Percentiles rank a stretch among this genome's conserved stretches.
These are phyloP conservation scores for Probaryconus sp. DNA, from an alignment of 1,140 invertebrate species.

Conservation along the genomic window DNA sequence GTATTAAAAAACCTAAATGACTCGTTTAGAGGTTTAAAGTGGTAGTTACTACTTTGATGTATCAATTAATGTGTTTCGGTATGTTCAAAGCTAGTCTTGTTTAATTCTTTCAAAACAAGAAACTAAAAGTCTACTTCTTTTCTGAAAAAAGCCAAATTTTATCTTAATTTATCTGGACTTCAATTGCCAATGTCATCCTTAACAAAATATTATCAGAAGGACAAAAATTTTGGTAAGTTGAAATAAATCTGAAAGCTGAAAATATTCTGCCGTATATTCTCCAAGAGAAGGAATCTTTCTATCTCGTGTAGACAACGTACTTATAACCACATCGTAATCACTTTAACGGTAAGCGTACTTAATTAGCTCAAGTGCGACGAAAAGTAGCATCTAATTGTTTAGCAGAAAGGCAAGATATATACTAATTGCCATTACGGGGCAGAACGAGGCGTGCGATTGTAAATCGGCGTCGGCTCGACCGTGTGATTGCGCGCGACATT, in stretches of 20 bases:
- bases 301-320: too few relatives aligned
- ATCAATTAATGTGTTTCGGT: background rate
- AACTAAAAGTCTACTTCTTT: too few relatives aligned
- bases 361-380: slow-evolving; percentile 1
- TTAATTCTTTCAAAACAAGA: too few relatives aligned
- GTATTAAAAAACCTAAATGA: slow-evolving; percentile 18
- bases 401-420: background rate
- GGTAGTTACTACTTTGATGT: slow-evolving; percentile 3
- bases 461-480: slow-evolving; percentile 38
- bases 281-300: too few relatives aligned
- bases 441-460: slow-evolving; percentile 30
- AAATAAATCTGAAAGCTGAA: too few relatives aligned
- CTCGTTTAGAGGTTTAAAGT: slow-evolving; percentile 3
- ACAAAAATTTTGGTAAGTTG: too few relatives aligned
- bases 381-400: slow-evolving; percentile 8
- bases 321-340: background rate
- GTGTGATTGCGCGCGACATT: slow-evolving; percentile 35
- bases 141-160: too few relatives aligned
- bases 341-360: background rate
- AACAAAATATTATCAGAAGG: too few relatives aligned
- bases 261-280: too few relatives aligned
- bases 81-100: background rate
- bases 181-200: too few relatives aligned
- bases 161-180: too few relatives aligned
- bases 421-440: slow-evolving; percentile 11